Percentiles rank a stretch among this genome's conserved stretches.
Evolutionary conservation across 1,140 invertebrate genomes (phyloP).

Genomic region (Temnothorax longispinosus): DNA sequence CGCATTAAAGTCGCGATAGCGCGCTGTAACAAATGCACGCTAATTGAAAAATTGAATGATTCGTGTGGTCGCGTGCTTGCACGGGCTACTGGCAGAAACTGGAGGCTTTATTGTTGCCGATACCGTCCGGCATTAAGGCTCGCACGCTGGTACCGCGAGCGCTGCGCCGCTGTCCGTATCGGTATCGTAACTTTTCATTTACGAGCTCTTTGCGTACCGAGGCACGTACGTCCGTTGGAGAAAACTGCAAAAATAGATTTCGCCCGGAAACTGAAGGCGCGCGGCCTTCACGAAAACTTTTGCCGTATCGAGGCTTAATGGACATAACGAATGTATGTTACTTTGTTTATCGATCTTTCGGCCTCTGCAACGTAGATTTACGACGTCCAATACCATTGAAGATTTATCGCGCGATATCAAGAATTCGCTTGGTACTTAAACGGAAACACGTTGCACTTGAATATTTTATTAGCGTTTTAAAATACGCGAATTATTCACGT

Average conservation of each 20-base stretch:
- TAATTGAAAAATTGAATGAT: conserved; percentile 63
- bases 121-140: background rate
- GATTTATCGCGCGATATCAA: background rate
- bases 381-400: background rate
- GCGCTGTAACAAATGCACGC: conserved; percentile 57
- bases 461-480: conserved; percentile 20
- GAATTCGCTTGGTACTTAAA: background rate
- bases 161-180: background rate
- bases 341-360: background rate
- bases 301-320: background rate
- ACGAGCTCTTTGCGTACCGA: background rate
- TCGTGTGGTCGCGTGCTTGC: conserved; percentile 55
- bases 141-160: background rate
- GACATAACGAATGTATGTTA: background rate
- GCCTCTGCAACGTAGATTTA: background rate
- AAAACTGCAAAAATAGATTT: background rate
- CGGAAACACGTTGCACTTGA: background rate
- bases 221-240: background rate
- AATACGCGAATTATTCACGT: background rate
- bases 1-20: conserved; percentile 58
- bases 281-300: background rate
- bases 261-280: background rate
- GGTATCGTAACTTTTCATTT: conserved; percentile 10
- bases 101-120: conserved; percentile 25
- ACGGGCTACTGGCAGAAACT: conserved; percentile 30